These are phyloP conservation scores for Frieseomelitta varia DNA, from an alignment of 1,140 invertebrate species.

Conservation along the genomic window DNA sequence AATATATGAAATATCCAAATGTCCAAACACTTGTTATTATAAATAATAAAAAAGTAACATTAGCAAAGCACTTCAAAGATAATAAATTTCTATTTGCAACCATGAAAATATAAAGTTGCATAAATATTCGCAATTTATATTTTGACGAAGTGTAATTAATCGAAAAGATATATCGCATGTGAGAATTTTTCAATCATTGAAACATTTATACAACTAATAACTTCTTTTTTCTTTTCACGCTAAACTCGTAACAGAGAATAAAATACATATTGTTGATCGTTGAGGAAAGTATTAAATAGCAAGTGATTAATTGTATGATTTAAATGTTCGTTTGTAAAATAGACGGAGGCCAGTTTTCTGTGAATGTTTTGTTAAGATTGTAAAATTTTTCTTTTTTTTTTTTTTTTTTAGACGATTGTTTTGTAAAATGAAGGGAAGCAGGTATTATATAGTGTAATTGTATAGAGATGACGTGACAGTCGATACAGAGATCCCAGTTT, in stretches of 20 bases:
- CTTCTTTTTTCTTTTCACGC: not conserved
- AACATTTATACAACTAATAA: not conserved
- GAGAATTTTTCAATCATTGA: not conserved
- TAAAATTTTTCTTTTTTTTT: not conserved
- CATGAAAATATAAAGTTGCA: no score
- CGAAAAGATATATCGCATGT: no score
- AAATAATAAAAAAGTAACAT: no score
- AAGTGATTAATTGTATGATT: not conserved
- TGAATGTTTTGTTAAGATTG: not conserved
- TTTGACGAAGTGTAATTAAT: not conserved
- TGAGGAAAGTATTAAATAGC: not conserved
- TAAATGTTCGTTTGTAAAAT: conserved; percentile 2
- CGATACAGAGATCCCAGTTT: conserved; percentile 39
- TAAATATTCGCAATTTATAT: not conserved
- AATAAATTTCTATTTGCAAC: no score
- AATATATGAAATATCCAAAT: no score
- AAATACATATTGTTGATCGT: not conserved
- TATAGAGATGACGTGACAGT: conserved; percentile 28
- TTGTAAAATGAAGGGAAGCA: not conserved
- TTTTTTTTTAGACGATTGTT: not conserved
- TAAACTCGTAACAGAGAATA: not conserved
- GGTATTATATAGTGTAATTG: conserved; percentile 5
- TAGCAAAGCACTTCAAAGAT: no score
- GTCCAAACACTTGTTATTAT: no score
- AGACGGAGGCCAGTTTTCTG: not conserved